A percentile compares a stretch with the other conserved stretches of the same genome.
Conservation (phyloP, 2,113 vertebrate species). For the Serilophus lunatus region DNA sequence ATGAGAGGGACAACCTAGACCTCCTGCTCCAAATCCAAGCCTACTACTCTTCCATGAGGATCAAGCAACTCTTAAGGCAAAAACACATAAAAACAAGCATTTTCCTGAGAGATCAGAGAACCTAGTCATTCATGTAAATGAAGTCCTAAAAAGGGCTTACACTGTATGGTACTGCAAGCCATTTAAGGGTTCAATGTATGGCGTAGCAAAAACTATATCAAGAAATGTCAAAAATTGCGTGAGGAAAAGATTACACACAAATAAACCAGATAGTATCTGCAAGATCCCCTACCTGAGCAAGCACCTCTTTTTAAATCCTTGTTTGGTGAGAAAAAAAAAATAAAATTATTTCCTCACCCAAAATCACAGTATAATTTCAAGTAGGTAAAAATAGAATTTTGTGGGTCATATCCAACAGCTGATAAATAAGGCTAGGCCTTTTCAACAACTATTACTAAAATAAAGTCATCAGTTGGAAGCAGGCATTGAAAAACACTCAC, state of each 20-base stretch:
- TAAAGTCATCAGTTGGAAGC: conserved; percentile 1
- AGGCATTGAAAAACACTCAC: conserved; percentile 21
- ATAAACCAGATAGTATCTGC: neutral
- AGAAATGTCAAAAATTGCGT: neutral
- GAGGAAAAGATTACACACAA: neutral
- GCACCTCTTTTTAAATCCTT: neutral
- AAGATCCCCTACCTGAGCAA: neutral
- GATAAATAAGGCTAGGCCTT: conserved; percentile 3
- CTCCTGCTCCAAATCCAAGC: neutral
- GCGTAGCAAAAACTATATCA: neutral
- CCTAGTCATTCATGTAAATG: neutral
- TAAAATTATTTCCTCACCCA: neutral
- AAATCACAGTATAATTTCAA: neutral
- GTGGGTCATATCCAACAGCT: conserved; percentile 8
- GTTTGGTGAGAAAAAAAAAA: neutral
- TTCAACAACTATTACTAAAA: conserved; percentile 13
- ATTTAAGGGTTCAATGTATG: neutral
- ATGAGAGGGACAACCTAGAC: neutral
- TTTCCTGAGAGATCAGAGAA: neutral
- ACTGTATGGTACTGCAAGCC: neutral
- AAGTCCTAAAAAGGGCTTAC: neutral
- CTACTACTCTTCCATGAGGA: neutral
- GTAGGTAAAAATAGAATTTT: conserved; percentile 28
- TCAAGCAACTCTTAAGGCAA: neutral
- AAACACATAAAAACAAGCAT: neutral